phyloP scores from a whole-genome alignment of 2,797 vertebrate species.

The Darevskia mixta region DNA sequence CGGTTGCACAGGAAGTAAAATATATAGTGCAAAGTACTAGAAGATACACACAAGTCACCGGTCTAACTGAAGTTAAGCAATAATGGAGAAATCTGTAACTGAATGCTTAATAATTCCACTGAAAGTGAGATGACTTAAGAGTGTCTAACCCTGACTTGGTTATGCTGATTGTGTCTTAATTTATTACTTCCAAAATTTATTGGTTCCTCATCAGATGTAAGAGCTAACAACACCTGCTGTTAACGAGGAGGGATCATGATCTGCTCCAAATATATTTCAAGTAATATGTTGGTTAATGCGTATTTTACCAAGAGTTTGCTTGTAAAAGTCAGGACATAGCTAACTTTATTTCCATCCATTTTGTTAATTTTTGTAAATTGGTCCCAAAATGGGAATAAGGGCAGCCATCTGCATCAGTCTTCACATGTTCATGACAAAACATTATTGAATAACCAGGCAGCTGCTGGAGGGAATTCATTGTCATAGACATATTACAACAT shows the following conservation, averaged over 20 bases:
- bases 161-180: background rate
- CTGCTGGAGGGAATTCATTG: background rate
- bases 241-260: background rate
- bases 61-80: background rate
- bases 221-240: background rate
- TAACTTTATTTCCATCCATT: background rate
- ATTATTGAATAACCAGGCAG: background rate
- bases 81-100: background rate
- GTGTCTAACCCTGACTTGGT: background rate
- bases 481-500: background rate
- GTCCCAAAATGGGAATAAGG: conserved; percentile 4
- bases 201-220: background rate
- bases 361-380: background rate
- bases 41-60: background rate
- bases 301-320: background rate
- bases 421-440: background rate
- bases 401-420: background rate
- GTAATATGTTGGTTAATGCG: conserved; percentile 8
- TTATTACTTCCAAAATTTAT: conserved; percentile 5
- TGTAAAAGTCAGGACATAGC: background rate
- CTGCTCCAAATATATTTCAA: background rate
- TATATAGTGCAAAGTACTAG: background rate
- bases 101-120: background rate
- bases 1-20: background rate
- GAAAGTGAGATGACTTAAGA: background rate